Conservation (phyloP, 2,797 vertebrate genomes). For the Chelidonichthys spinosus region DNA sequence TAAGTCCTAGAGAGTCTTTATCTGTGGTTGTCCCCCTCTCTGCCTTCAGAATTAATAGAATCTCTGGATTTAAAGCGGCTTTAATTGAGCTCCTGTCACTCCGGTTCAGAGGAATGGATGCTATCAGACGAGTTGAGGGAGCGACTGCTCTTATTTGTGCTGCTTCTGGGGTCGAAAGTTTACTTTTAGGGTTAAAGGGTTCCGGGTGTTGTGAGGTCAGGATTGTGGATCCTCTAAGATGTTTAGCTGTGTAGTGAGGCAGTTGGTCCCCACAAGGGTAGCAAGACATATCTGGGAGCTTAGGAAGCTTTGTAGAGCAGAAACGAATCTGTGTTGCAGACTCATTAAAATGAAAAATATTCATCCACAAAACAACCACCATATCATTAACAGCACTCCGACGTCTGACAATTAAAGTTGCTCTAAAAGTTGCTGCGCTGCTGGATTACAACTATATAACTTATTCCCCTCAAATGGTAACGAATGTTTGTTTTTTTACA, state of each 20-base stretch:
- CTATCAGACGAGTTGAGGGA: neutral
- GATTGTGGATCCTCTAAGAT: neutral
- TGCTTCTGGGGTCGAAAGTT: neutral
- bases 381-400: neutral
- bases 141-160: neutral
- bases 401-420: slow-evolving; percentile 20
- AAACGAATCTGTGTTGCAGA: too few species aligned
- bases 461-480: too few species aligned
- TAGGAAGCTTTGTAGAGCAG: too few species aligned
- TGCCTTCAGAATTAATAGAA: slow-evolving; percentile 17
- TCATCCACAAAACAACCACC: slow-evolving; percentile 1
- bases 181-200: neutral
- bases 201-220: neutral
- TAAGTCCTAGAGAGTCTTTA: slow-evolving; percentile 10
- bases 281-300: too few species aligned
- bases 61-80: slow-evolving; percentile 12
- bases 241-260: neutral
- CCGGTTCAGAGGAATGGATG: slow-evolving; percentile 5
- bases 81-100: neutral
- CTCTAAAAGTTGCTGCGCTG: neutral
- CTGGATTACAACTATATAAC: too few species aligned
- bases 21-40: neutral
- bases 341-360: neutral
- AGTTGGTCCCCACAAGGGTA: too few species aligned
- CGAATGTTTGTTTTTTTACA: neutral